Base-by-base conservation (phyloP, 1,140 invertebrate genomes). In the Ganaspis sp. region DNA sequence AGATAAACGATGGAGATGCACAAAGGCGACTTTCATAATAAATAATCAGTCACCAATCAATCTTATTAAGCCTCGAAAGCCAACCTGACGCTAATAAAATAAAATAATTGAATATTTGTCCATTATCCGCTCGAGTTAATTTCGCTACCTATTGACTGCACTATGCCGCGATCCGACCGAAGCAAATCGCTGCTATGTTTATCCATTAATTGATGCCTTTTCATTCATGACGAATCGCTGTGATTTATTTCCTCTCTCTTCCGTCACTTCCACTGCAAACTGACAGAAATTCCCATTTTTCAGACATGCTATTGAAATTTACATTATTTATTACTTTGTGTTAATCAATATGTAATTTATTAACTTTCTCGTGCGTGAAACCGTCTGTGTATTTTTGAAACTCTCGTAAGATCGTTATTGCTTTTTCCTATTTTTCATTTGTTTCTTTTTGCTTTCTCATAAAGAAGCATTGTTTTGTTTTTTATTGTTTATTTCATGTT, bases 51-150 rank as follows among this genome's bases (percentile, higher is more conserved):
- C 58, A 26, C 4, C 26, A 15, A n/a, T 29, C 58, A 64, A 64
- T 64, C 58, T 64, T 29, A 26, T 26, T 64, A n/a, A n/a, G n/a
- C 6, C 53, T 21, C 53, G 21, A 54, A 19, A 23, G 12, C 9
- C 53, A 11, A 21, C 17, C 53, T 58, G 53, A 11, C 4, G 58
- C 11, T 26, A 64, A n/a, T 64, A 64, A 64, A 64, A 64, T 8
- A 29, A 64, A 64, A 64, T 64, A 64, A 64, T 64, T 21, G 58
- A 26, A 29, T 29, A 64, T 64, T 29, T 26, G 23, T 6, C 23
- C 23, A 64, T 64, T 64, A 64, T 64, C 12, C 54, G 54, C 54
- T 64, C 54, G 54, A 64, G 54, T 64, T 64, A 64, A 64, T 64
- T 64, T 64, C 21, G 54, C 54, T 64, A 26, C 54, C 54, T 45